These are phyloP conservation scores for Campylomormyrus numenius DNA, from an alignment of 2,113 vertebrate species.

Conservation along the genomic window DNA sequence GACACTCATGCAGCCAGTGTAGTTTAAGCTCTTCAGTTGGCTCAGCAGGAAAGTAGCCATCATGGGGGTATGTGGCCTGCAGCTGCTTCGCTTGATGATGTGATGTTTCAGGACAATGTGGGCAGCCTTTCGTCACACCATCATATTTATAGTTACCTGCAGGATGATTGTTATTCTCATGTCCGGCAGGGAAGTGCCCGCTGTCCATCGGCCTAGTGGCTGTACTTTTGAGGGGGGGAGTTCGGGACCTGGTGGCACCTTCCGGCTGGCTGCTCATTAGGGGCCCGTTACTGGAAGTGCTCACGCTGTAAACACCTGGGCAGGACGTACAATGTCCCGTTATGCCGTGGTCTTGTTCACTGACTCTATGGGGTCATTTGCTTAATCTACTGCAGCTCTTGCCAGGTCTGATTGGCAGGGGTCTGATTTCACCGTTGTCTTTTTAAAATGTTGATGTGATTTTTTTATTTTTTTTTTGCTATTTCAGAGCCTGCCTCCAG, in stretches of 20 bases:
- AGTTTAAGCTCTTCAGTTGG: not conserved
- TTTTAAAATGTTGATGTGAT: not conserved
- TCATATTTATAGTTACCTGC: not conserved
- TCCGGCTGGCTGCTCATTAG: not conserved
- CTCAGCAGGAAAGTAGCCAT: not conserved
- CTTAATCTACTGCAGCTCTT: not conserved
- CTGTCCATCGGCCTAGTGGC: not conserved
- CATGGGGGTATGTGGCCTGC: not conserved
- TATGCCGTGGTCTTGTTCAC: not conserved
- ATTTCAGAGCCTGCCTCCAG: not conserved
- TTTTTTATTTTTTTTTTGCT: not conserved
- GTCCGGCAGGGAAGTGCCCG: not conserved
- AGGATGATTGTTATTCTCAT: not conserved
- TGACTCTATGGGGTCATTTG: not conserved
- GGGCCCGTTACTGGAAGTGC: not conserved
- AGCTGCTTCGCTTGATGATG: not conserved
- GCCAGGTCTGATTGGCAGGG: not conserved
- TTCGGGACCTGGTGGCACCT: not conserved
- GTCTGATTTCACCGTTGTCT: not conserved
- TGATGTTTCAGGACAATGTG: not conserved
- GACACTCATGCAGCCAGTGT: not conserved
- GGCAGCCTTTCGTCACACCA: not conserved
- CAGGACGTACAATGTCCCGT: not conserved
- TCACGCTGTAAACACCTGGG: not conserved
- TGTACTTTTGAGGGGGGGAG: not conserved